Evolutionary conservation across 92 coral and sea anemone genomes (phyloP).

Genomic region (Ricordea florida): DNA sequence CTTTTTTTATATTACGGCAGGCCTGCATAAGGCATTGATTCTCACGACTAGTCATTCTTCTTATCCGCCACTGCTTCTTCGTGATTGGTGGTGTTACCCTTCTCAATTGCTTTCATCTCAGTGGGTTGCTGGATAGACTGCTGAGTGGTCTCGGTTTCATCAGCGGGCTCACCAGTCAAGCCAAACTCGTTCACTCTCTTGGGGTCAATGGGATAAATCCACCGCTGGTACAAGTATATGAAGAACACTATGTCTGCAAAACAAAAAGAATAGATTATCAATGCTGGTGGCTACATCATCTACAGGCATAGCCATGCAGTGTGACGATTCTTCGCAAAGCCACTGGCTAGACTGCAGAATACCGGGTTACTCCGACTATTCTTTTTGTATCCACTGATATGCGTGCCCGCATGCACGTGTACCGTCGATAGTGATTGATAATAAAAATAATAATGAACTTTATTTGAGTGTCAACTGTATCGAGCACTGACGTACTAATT

Average conservation of each 20-base stretch:
- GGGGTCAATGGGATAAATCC: constrained; percentile 94
- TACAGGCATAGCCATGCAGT: no score
- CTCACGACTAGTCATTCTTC: constrained; percentile 62
- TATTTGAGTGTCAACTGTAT: no score
- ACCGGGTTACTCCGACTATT: no score
- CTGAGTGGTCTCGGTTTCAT: constrained; percentile 2
- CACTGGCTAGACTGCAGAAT: no score
- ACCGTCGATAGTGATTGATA: no score
- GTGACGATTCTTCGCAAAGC: no score
- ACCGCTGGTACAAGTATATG: constrained; percentile 96
- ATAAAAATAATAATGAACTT: no score
- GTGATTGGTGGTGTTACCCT: neutral
- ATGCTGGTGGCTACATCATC: neutral
- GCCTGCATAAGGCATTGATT: no score
- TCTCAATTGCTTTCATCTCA: constrained; percentile 1
- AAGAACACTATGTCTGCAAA: constrained; percentile 89
- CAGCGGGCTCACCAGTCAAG: constrained; percentile 74
- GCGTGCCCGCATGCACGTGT: no score
- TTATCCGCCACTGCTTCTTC: constrained; percentile 47
- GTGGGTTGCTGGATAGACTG: neutral
- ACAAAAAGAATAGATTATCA: neutral
- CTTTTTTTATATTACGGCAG: no score
- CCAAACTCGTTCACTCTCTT: constrained; percentile 99
- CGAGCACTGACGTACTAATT: no score
- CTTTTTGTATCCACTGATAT: no score